Conservation (phyloP, 2,888 invertebrate genomes). For the Dione juno region DNA sequence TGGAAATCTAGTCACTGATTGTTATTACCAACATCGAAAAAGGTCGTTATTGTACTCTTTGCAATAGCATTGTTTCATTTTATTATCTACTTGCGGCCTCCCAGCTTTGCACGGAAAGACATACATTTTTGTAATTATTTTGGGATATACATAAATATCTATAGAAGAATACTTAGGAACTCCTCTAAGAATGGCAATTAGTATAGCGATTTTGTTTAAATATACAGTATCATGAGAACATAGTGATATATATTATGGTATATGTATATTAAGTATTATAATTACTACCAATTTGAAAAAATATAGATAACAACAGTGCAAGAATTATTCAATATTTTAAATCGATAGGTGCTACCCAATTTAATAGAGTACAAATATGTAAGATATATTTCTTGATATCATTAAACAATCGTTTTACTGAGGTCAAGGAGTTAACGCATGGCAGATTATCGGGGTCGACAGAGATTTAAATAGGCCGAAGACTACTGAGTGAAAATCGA, state of each 20-base stretch:
- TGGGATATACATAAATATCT: too few species aligned
- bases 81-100: too few species aligned
- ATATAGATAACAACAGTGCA: neutral
- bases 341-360: neutral
- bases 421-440: slow-evolving; percentile 41
- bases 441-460: slow-evolving; percentile 41
- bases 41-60: slow-evolving; percentile 21
- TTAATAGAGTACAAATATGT: neutral
- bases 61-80: neutral
- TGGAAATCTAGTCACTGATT: slow-evolving; percentile 28
- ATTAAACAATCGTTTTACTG: slow-evolving; percentile 24
- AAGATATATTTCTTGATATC: neutral
- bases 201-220: too few species aligned
- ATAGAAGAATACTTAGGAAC: too few species aligned
- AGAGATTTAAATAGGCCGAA: slow-evolving; percentile 47
- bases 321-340: neutral
- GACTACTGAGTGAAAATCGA: slow-evolving; percentile 27
- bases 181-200: too few species aligned
- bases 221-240: too few species aligned
- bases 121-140: too few species aligned
- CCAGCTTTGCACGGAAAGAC: too few species aligned
- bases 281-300: neutral
- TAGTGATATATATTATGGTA: too few species aligned
- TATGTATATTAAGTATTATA: too few species aligned
- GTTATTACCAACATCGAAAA: slow-evolving; percentile 26